Base-by-base conservation (phyloP, 2,888 invertebrate species). In the Parthenolecanium corni region DNA sequence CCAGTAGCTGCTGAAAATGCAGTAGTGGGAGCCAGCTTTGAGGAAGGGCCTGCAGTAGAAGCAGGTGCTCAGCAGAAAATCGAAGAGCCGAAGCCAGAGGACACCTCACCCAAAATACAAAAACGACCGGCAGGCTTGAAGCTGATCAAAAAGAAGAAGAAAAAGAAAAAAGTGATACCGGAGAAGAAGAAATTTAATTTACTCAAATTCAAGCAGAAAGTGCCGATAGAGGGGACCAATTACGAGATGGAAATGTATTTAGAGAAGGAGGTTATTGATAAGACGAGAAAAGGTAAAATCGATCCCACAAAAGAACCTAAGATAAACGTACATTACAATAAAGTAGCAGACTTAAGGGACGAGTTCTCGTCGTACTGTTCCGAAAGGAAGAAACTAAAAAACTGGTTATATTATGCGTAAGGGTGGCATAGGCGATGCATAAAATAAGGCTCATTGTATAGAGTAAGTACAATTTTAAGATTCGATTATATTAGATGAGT, bases 321-420 rank as follows among this genome's bases (percentile, higher is more conserved):
- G 20, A n/a, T 49, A 25, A 5, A 9, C 1, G 49, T 58, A 9
- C 47, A 58, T 31, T 20, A 25, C 2, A 49, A 24, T 12, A 58
- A 49, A 38, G 23, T 20, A 1, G 36, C 49, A 18, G 58, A 58
- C 38, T 21, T 58, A 11, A 47, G 58, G 46, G 58, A 58, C 46
- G 58, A 58, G 49, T 58, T 49, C n/a, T 16, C 58, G 11, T 31
- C 47, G 4, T 58, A 58, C 25, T 58, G 58, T 20, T 46, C 47
- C 4, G 47, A 58, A 36, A 24, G 38, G 6, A 58, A 36, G 58
- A 11, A 6, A 20, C 18, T 58, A 1, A 58, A 58, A 21, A 58
- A 58, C 38, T 58, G 58, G 58, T 23, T 58, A 36, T 58, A 36
- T 49, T 47, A 58, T 14, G 58, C 47, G 16, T 58, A 46, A 49